Evolutionary conservation across 2,888 invertebrate genomes (phyloP), one percentile per base, ranked within the genome.

Genomic region (Eumerus sabulonum): DNA sequence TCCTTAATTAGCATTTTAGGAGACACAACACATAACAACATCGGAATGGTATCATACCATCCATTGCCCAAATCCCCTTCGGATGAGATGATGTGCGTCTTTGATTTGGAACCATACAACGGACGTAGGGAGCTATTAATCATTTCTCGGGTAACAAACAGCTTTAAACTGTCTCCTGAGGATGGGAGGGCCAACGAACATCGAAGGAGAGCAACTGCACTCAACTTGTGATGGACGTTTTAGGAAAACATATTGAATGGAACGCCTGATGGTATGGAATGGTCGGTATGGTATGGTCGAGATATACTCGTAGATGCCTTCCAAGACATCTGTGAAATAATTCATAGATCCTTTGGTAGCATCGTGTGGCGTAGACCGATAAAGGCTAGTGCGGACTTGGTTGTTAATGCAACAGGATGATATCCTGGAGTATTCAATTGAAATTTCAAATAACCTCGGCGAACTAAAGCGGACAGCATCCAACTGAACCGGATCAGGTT

Each of bases 1-100:
- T 72, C 72, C 77, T 77, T 77, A 77, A 77, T 77, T 77, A 77
- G 77, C 77, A 77, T 77, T 77, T 77, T 63, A 73, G 77, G 72
- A 72, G 72, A 72, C 54, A 77, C n/a, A n/a, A n/a, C n/a, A 72
- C 77, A 77, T 77, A 72, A 27, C 27, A 57, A 50, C 60, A 40
- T 48, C 38, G 59, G 47, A 27, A 27, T 27, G n/a, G n/a, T n/a
- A n/a, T n/a, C n/a, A n/a, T n/a, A n/a, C n/a, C 27, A 27, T 27
- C 27, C 27, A 4, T 27, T 2, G 7, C 2, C 27, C 27, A 7
- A 27, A 27, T 56, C 19, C 35, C 36, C 57, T 17, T 14, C 27
- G 48, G 40, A 18, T 51, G 42, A n/a, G 40, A 4, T 36, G 1
- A 18, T 60, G 44, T 66, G 19, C 42, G 77, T 67, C 77, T 72